These are phyloP conservation scores for Alaudala cheleensis DNA, from an alignment of 2,113 vertebrate genomes.

Conservation along the genomic window DNA sequence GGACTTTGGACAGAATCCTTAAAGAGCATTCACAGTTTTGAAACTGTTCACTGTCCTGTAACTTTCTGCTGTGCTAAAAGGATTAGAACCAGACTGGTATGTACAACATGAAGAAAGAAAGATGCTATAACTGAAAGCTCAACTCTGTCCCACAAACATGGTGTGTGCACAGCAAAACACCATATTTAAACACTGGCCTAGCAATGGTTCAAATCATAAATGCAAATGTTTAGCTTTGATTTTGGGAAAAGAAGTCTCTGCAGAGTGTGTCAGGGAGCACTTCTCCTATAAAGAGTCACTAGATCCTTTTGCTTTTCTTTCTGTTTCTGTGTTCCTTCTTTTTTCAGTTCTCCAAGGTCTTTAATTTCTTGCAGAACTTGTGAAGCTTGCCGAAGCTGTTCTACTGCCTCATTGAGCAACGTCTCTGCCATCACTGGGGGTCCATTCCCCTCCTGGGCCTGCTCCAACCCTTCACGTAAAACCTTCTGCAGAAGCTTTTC, in stretches of 20 bases:
- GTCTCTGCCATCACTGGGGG: conserved; percentile 63
- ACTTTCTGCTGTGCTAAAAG: conserved; percentile 50
- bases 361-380: conserved; percentile 86
- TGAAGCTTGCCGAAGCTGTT: conserved; percentile 87
- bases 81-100: conserved; percentile 16
- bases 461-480: conserved; percentile 51
- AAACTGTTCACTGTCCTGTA: not conserved
- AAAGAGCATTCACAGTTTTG: conserved; percentile 34
- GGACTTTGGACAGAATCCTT: not conserved
- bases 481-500: conserved; percentile 78
- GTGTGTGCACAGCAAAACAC: conserved; percentile 37
- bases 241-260: not conserved
- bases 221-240: conserved; percentile 21
- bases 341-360: conserved; percentile 74
- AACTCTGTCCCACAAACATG: not conserved
- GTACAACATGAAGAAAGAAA: conserved; percentile 32
- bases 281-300: conserved; percentile 82
- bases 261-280: conserved; percentile 69
- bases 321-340: conserved; percentile 65
- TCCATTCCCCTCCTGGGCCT: conserved; percentile 47
- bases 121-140: conserved; percentile 40
- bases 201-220: conserved; percentile 18
- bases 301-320: conserved; percentile 79
- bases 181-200: conserved; percentile 28
- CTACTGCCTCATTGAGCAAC: conserved; percentile 85